Evolutionary conservation across 53 echinoderm and acorn worm species (phyloP).

Genomic region (Temnopleurus reevesii): DNA sequence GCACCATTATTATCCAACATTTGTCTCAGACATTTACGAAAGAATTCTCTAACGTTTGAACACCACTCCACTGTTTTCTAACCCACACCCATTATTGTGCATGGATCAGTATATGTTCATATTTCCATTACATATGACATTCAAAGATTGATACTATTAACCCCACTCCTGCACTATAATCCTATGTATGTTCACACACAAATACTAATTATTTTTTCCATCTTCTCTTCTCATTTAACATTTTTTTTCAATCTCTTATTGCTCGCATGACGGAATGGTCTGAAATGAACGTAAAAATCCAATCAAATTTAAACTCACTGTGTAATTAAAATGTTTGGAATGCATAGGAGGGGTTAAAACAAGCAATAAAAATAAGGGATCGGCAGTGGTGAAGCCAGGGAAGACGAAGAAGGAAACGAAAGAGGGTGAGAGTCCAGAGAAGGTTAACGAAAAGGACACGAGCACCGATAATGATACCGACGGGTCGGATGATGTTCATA

Average conservation of each 20-base stretch:
- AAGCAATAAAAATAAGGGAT: slow-evolving; percentile 35
- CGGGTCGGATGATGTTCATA: slow-evolving; percentile 27
- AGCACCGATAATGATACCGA: slow-evolving; percentile 33
- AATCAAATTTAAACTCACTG: not conserved
- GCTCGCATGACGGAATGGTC: slow-evolving; percentile 57
- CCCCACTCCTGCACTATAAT: slow-evolving; percentile 1
- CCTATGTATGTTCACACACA: not conserved
- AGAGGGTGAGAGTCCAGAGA: not conserved
- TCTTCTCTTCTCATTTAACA: slow-evolving; percentile 22
- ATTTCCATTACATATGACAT: not conserved
- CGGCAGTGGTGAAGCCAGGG: not conserved
- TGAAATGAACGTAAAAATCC: not conserved
- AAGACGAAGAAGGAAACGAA: slow-evolving; percentile 18
- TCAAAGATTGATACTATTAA: not conserved
- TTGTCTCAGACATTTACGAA: not conserved
- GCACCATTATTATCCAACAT: not conserved
- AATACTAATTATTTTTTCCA: slow-evolving; percentile 34
- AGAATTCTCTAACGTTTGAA: not conserved
- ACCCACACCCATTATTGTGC: slow-evolving; percentile 9
- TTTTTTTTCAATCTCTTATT: slow-evolving; percentile 25
- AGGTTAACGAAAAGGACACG: not conserved
- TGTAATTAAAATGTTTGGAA: slow-evolving; percentile 9
- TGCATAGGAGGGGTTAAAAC: slow-evolving; percentile 18
- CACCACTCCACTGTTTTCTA: not conserved
- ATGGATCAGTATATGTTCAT: not conserved